Conservation (phyloP, 2,113 vertebrate species). For the Spheniscus mendiculus region DNA sequence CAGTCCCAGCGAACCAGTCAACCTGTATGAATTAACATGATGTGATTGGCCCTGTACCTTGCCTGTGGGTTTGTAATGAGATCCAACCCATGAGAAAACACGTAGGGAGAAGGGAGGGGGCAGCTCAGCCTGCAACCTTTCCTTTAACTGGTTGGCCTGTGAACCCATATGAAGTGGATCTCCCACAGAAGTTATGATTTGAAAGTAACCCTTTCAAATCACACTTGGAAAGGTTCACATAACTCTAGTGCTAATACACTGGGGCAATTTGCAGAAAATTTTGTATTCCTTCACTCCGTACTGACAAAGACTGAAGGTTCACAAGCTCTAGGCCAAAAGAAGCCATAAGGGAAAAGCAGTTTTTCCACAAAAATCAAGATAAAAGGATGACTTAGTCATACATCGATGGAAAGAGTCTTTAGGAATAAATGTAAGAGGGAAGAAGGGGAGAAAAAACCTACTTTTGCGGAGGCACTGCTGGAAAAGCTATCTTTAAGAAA, state of each 20-base stretch:
- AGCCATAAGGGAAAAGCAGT: slow-evolving; percentile 8
- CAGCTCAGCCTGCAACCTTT: neutral
- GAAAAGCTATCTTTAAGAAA: neutral
- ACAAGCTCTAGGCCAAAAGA: slow-evolving; percentile 31
- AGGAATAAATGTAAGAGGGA: neutral
- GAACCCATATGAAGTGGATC: slow-evolving; percentile 23
- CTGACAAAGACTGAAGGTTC: slow-evolving; percentile 28
- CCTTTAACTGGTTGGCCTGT: slow-evolving; percentile 56
- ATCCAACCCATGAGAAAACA: neutral
- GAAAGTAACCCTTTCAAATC: slow-evolving; percentile 57
- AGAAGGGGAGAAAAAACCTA: neutral
- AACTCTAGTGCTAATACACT: neutral
- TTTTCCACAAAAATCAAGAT: slow-evolving; percentile 33
- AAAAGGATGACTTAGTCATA: slow-evolving; percentile 21
- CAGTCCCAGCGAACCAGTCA: slow-evolving; percentile 40
- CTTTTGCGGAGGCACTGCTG: neutral
- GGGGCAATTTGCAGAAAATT: slow-evolving; percentile 31
- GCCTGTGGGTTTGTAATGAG: slow-evolving; percentile 59
- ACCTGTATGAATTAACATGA: slow-evolving; percentile 63
- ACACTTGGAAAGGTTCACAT: slow-evolving; percentile 20
- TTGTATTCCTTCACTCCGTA: slow-evolving; percentile 9
- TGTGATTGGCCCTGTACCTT: slow-evolving; percentile 57
- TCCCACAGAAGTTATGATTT: slow-evolving; percentile 8
- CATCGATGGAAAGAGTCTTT: neutral
- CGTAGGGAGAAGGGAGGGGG: neutral